Evolutionary conservation across 2,113 vertebrate species (phyloP).

Genomic region (Phylloscopus whistleri): DNA sequence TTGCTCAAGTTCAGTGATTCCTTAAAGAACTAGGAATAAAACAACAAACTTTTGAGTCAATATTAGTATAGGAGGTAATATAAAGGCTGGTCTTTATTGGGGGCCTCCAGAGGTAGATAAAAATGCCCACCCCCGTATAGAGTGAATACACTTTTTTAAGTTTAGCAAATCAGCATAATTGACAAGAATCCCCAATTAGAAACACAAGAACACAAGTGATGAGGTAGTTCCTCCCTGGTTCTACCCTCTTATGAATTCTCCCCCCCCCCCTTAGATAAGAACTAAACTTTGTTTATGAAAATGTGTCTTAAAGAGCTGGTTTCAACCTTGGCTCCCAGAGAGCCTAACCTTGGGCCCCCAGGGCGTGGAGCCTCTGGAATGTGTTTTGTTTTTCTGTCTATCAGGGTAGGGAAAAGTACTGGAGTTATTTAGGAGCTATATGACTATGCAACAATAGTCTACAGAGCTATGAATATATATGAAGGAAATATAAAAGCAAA

Average conservation of each 20-base stretch:
- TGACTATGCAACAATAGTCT: not conserved
- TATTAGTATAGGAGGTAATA: not conserved
- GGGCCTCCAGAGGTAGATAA: not conserved
- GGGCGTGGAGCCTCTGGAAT: not conserved
- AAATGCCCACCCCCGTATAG: not conserved
- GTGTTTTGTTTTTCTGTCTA: not conserved
- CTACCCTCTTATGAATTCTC: not conserved
- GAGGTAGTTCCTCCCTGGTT: not conserved
- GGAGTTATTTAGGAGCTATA: not conserved
- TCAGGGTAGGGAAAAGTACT: not conserved
- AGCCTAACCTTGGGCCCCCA: not conserved
- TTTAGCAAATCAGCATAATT: not conserved
- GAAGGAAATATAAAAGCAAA: not conserved
- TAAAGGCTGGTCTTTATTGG: not conserved
- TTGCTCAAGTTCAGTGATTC: not conserved
- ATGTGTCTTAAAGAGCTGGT: not conserved
- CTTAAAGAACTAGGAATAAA: not conserved
- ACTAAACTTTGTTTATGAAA: not conserved
- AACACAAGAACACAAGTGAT: not conserved
- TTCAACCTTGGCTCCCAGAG: not conserved
- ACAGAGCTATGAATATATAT: fast-evolving
- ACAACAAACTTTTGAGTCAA: not conserved
- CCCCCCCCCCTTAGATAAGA: not conserved
- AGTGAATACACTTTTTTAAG: not conserved
- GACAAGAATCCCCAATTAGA: not conserved